Percentiles rank a stretch among this genome's conserved stretches.
Conservation (phyloP, 2,888 invertebrate genomes). For the Calameuta idolon region DNA sequence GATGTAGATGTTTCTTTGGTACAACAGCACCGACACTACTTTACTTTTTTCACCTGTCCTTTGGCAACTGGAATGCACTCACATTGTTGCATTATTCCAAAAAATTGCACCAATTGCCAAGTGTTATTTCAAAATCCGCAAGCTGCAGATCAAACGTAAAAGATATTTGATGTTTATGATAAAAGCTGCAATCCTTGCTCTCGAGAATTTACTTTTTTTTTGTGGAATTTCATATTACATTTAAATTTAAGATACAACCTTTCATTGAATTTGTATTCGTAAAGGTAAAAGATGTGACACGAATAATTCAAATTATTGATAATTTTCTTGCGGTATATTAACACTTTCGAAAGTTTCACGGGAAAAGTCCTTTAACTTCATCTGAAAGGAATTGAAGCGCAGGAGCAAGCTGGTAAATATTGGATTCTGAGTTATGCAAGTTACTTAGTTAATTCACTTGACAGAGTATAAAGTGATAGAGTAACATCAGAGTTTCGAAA, state of each 20-base stretch:
- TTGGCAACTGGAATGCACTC: background rate
- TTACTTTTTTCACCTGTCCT: background rate
- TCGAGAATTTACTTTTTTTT: too few species aligned
- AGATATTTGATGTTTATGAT: too few species aligned
- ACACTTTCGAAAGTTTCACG: background rate
- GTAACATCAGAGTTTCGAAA: background rate
- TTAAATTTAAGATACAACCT: too few species aligned
- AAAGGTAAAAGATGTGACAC: background rate
- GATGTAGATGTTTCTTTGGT: background rate
- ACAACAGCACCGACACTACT: background rate
- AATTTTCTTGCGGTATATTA: background rate
- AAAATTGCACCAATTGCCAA: conserved; percentile 30
- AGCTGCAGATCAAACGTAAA: too few species aligned
- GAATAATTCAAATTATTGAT: background rate
- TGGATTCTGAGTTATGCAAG: background rate
- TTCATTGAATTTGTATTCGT: background rate
- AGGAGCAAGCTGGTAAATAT: background rate
- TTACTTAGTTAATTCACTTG: background rate
- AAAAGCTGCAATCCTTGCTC: too few species aligned
- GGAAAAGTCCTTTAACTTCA: background rate
- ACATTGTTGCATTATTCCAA: conserved; percentile 1
- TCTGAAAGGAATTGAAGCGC: background rate
- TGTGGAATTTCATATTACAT: too few species aligned
- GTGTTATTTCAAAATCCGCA: background rate
- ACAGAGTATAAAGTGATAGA: background rate